phyloP scores from a whole-genome alignment of 1,140 invertebrate species.

The Acromyrmex charruanus region DNA sequence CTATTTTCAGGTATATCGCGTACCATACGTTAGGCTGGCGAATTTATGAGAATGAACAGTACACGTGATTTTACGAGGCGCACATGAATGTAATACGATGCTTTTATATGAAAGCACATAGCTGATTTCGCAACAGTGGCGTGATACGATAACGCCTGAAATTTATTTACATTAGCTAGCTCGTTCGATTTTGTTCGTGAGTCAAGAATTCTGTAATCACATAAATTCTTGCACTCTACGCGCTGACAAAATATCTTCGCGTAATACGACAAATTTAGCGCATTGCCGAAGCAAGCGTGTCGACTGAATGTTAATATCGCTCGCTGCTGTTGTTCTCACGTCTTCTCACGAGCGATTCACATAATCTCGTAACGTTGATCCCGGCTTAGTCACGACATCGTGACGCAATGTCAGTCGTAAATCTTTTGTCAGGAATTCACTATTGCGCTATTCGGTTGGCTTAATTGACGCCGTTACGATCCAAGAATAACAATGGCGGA shows the following conservation, averaged over 20 bases:
- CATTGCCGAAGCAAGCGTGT: background rate
- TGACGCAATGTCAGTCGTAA: slow-evolving; percentile 57
- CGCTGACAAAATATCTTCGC: slow-evolving; percentile 2
- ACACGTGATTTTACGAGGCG: slow-evolving; percentile 45
- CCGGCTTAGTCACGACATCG: background rate
- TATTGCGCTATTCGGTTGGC: slow-evolving; percentile 43
- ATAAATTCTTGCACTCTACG: too few relatives aligned
- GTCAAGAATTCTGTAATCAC: background rate
- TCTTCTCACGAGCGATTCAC: slow-evolving; percentile 5
- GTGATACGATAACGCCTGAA: slow-evolving; percentile 17
- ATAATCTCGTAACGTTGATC: slow-evolving; percentile 43
- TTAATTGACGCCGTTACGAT: slow-evolving; percentile 62
- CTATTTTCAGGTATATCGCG: slow-evolving; percentile 14
- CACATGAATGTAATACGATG: slow-evolving; percentile 34
- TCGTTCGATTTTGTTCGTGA: background rate
- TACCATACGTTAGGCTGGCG: slow-evolving; percentile 1
- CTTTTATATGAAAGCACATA: background rate
- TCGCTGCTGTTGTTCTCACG: background rate
- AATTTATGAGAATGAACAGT: slow-evolving; percentile 44
- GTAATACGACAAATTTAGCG: slow-evolving; percentile 5
- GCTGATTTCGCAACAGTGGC: background rate
- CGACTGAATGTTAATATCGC: slow-evolving; percentile 17
- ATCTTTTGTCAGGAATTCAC: slow-evolving; percentile 67
- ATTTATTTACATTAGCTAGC: slow-evolving; percentile 42
- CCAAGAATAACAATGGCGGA: slow-evolving; percentile 55